phyloP scores from a whole-genome alignment of 1,140 invertebrate species.

The Ceratoteleas bidentatus region DNA sequence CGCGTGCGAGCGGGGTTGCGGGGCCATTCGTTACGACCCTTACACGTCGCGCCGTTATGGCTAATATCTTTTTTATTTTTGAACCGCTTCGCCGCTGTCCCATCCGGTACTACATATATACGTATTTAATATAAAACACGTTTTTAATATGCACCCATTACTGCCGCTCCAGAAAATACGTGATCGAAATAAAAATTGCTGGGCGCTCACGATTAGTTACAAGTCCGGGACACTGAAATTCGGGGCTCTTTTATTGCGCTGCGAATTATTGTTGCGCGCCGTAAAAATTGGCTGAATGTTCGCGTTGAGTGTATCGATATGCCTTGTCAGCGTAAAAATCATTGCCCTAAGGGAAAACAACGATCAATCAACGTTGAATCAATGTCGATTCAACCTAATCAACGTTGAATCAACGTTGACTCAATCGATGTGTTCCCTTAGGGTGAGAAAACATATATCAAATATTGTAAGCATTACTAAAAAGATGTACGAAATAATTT shows the following conservation, averaged over 20 bases:
- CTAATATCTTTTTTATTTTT: slow-evolving; percentile 65
- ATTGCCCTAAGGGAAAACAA: too few relatives aligned
- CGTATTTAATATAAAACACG: slow-evolving; percentile 60
- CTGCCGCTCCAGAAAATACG: slow-evolving; percentile 56
- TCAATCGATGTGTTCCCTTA: too few relatives aligned
- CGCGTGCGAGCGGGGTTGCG: slow-evolving; percentile 30
- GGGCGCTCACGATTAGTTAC: slow-evolving; percentile 48
- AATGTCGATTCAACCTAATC: too few relatives aligned
- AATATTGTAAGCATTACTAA: too few relatives aligned
- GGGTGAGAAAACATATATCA: too few relatives aligned
- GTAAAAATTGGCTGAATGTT: slow-evolving; percentile 7
- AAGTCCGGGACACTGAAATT: slow-evolving; percentile 22
- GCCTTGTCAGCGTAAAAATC: slow-evolving; percentile 47
- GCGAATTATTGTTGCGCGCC: slow-evolving; percentile 18
- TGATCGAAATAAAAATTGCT: slow-evolving; percentile 60
- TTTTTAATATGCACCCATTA: slow-evolving; percentile 66
- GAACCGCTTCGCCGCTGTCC: slow-evolving; percentile 42
- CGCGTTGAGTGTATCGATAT: slow-evolving; percentile 15
- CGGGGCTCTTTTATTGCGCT: slow-evolving; percentile 19
- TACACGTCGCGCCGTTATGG: slow-evolving; percentile 56
- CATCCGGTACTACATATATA: slow-evolving; percentile 33
- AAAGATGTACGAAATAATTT: too few relatives aligned
- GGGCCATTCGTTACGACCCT: slow-evolving; percentile 63
- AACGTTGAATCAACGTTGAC: too few relatives aligned
- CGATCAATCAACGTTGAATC: too few relatives aligned